Conservation (phyloP, 2,888 invertebrate species). For the Limenitis camilla region DNA sequence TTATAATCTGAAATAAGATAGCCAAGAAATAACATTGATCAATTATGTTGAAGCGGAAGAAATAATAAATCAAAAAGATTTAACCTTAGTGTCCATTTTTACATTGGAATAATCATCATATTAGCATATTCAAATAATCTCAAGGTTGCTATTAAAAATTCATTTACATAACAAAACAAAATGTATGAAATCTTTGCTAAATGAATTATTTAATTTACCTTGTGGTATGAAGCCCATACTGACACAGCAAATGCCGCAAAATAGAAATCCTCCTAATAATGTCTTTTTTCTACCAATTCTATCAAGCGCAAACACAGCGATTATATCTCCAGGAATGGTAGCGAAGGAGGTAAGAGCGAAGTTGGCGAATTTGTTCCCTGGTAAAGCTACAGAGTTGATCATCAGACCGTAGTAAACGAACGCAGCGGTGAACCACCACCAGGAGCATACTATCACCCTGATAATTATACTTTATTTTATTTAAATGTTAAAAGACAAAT, state of each 20-base stretch:
- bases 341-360: constrained; percentile 79
- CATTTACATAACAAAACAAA: no score
- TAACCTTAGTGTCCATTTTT: no score
- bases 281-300: constrained; percentile 74
- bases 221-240: constrained; percentile 72
- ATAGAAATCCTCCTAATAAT: constrained; percentile 70
- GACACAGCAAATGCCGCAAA: constrained; percentile 73
- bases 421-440: constrained; percentile 85
- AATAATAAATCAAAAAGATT: no score
- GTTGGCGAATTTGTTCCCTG: constrained; percentile 83
- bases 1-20: constrained; percentile 30
- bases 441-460: constrained; percentile 76
- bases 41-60: no score
- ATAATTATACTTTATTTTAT: constrained; percentile 16
- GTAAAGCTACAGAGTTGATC: constrained; percentile 81
- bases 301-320: constrained; percentile 73
- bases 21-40: not conserved
- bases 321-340: constrained; percentile 77
- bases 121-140: no score
- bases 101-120: no score
- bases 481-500: not conserved
- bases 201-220: no score
- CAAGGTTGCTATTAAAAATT: no score
- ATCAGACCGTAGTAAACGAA: constrained; percentile 87
- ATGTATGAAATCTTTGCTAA: no score